Evolutionary conservation across 2,888 invertebrate species (phyloP).

Genomic region (Tolmerus cingulatus): DNA sequence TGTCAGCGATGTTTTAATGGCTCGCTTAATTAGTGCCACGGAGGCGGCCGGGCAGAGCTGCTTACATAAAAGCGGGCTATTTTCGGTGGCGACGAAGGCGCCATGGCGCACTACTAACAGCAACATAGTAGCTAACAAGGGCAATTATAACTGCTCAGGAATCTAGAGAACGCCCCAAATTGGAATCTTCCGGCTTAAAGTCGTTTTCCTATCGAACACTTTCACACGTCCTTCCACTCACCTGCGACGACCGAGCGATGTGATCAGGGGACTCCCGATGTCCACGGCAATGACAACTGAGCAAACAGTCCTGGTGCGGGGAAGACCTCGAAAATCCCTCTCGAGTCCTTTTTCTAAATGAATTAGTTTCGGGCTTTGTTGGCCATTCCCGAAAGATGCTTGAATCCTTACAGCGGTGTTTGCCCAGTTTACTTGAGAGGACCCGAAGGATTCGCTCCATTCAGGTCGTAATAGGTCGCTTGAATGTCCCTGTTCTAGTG

Average conservation of each 20-base stretch:
- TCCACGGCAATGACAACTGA: neutral
- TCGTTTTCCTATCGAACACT: neutral
- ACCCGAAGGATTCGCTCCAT: neutral
- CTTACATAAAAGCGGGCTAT: neutral
- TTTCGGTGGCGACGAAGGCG: neutral
- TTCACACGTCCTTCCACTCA: neutral
- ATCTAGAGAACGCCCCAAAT: neutral
- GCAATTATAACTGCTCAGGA: neutral
- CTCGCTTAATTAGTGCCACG: neutral
- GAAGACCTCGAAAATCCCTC: neutral
- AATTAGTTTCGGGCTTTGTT: neutral
- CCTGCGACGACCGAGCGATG: neutral
- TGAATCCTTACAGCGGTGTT: conserved; percentile 1
- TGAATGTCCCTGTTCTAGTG: neutral
- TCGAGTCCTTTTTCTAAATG: neutral
- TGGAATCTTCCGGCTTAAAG: neutral
- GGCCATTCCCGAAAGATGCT: neutral
- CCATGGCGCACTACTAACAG: neutral
- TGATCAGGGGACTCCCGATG: neutral
- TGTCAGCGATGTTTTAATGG: conserved; percentile 4
- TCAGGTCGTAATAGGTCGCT: neutral
- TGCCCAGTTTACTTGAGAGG: neutral
- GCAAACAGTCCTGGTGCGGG: neutral
- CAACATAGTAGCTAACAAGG: neutral
- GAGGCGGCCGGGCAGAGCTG: neutral